Evolutionary conservation across 23 tunicate species (phyloP).

Genomic region (Oikopleura dioica): DNA sequence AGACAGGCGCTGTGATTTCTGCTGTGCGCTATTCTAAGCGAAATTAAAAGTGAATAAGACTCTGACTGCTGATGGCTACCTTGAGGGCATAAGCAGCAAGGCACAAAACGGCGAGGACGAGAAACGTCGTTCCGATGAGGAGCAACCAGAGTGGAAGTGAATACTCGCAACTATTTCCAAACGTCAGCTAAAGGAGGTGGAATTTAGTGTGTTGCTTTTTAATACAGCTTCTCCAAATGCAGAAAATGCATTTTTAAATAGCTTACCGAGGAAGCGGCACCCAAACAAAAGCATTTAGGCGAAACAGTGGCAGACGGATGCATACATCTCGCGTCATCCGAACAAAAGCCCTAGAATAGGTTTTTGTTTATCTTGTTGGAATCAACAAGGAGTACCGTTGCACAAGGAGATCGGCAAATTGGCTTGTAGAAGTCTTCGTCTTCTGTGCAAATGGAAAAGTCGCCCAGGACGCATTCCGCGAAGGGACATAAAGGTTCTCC

Average conservation of each 20-base stretch:
- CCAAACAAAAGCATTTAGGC: not conserved
- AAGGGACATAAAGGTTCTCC: slow-evolving; percentile 4
- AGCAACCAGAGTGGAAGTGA: not conserved
- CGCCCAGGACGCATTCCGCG: not conserved
- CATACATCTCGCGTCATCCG: not conserved
- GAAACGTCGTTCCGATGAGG: too few species aligned
- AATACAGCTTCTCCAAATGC: too few species aligned
- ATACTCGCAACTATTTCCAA: not conserved
- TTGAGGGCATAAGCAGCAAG: too few species aligned
- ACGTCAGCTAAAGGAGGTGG: too few species aligned
- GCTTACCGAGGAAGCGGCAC: not conserved
- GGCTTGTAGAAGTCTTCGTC: not conserved
- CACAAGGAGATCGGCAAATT: not conserved
- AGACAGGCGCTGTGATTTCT: too few species aligned
- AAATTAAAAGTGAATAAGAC: too few species aligned
- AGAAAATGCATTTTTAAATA: too few species aligned
- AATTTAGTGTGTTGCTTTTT: too few species aligned
- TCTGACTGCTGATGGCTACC: too few species aligned
- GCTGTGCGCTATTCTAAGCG: too few species aligned
- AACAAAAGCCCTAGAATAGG: not conserved
- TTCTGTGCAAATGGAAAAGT: not conserved
- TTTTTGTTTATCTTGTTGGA: not conserved
- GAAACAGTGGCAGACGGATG: not conserved
- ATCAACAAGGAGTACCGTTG: not conserved
- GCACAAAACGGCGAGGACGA: too few species aligned